Evolutionary conservation across 2,888 invertebrate genomes (phyloP).

Genomic region (Calameuta idolon): DNA sequence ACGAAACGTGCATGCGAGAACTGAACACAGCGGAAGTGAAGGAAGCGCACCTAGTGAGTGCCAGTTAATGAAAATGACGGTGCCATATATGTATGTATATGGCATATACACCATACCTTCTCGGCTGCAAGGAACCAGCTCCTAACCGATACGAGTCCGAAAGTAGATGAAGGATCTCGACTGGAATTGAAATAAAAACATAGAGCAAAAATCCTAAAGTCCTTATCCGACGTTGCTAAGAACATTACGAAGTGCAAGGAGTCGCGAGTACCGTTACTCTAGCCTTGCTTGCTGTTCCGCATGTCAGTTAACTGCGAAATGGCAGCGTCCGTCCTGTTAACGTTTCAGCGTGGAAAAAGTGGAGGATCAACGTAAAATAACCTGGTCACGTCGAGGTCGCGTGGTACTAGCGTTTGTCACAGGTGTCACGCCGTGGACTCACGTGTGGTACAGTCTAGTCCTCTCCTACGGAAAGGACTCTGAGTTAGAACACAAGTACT

Average conservation of each 20-base stretch:
- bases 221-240: neutral
- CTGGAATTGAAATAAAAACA: neutral
- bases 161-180: neutral
- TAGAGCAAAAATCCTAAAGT: neutral
- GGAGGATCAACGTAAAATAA: neutral
- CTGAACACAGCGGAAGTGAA: neutral
- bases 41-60: neutral
- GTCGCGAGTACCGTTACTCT: neutral
- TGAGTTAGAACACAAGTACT: neutral
- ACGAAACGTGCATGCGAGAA: neutral
- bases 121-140: neutral
- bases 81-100: neutral
- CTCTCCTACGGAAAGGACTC: neutral
- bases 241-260: neutral
- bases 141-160: neutral
- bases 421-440: neutral
- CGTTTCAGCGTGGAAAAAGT: neutral
- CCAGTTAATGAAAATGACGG: neutral
- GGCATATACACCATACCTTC: neutral
- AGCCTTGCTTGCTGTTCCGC: neutral
- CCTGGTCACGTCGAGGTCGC: neutral
- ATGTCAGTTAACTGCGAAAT: neutral
- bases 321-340: neutral
- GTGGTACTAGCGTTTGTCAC: neutral
- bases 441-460: neutral